Percentiles rank a stretch among this genome's conserved stretches.
Conservation (phyloP, 2,113 vertebrate species). For the Ophthalmotilapia sp. region DNA sequence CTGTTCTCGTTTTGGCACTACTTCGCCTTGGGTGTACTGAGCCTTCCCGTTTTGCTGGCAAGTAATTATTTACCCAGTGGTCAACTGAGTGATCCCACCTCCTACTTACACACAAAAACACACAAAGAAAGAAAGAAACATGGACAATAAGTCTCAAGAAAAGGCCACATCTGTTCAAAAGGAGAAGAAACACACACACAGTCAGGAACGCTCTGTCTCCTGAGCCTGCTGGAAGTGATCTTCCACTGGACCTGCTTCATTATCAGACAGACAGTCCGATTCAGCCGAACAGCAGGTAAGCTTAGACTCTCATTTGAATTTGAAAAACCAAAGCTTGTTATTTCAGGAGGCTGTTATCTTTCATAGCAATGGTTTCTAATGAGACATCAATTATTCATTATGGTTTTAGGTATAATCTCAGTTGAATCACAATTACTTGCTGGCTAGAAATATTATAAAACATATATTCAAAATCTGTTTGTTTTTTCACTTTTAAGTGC, state of each 20-base stretch:
- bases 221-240: neutral
- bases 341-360: slow-evolving; percentile 6
- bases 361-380: neutral
- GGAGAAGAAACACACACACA: neutral
- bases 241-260: slow-evolving; percentile 24
- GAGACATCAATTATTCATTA: slow-evolving; percentile 29
- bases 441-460: neutral
- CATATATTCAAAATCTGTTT: neutral
- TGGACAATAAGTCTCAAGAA: neutral
- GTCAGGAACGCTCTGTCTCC: neutral
- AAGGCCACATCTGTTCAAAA: neutral
- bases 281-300: neutral
- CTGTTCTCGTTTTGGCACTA: slow-evolving; percentile 4
- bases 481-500: neutral
- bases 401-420: neutral
- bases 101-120: neutral
- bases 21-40: neutral
- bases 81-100: neutral
- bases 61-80: slow-evolving; percentile 13
- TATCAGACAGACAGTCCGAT: slow-evolving; percentile 4
- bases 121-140: neutral
- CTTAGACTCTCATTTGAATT: slow-evolving; percentile 29
- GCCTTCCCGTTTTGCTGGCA: neutral
- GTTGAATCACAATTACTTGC: neutral
- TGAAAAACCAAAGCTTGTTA: slow-evolving; percentile 8